These are phyloP conservation scores for Pangasius larnaudii DNA, from an alignment of 2,797 vertebrate species.

Conservation along the genomic window DNA sequence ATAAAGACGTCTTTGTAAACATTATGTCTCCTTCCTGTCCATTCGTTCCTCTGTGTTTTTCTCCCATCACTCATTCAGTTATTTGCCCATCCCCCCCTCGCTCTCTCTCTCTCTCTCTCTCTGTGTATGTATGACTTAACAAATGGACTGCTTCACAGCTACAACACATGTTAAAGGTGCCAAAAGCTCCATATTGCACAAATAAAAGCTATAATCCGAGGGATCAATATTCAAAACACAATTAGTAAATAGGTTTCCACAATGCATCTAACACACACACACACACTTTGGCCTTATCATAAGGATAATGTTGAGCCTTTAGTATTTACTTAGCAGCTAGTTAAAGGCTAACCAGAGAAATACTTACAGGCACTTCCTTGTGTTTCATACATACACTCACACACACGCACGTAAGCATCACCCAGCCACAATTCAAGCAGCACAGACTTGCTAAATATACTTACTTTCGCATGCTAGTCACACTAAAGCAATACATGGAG, in stretches of 20 bases:
- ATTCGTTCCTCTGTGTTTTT: neutral
- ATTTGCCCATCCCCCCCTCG: neutral
- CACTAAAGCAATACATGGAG: neutral
- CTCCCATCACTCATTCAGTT: neutral
- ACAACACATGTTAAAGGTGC: conserved; percentile 7
- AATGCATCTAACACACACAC: neutral
- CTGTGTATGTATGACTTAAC: neutral
- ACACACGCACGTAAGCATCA: neutral
- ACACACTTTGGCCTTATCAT: conserved; percentile 23
- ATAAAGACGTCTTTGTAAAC: neutral
- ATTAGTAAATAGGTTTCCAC: neutral
- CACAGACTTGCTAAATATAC: neutral
- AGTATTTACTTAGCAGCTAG: conserved; percentile 39
- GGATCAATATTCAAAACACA: neutral
- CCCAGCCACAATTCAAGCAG: neutral
- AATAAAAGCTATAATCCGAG: neutral
- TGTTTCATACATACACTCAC: conserved; percentile 1
- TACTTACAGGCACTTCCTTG: conserved; percentile 30
- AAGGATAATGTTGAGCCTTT: conserved; percentile 22
- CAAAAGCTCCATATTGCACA: conserved; percentile 22
- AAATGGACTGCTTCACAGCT: conserved; percentile 12
- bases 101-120: neutral
- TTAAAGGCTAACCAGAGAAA: conserved; percentile 50
- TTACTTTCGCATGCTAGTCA: neutral
- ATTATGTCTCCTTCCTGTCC: neutral